Percentiles rank a stretch among this genome's conserved stretches.
These are phyloP conservation scores for Dioctria linearis DNA, from an alignment of 2,888 invertebrate species.

Conservation along the genomic window DNA sequence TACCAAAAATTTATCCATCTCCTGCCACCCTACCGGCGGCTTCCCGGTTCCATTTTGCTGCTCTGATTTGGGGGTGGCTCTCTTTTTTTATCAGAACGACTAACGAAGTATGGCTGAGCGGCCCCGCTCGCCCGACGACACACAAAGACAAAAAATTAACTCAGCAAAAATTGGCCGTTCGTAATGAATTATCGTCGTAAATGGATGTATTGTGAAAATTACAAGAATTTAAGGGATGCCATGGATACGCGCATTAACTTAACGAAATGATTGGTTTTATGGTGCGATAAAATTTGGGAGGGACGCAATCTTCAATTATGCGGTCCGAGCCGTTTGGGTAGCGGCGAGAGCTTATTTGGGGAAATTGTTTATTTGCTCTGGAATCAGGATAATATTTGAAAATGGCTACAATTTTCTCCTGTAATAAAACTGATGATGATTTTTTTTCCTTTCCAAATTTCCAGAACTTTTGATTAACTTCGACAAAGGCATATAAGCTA, in stretches of 20 bases:
- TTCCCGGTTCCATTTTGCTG: not conserved
- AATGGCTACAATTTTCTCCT: not conserved
- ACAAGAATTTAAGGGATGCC: conserved; percentile 47
- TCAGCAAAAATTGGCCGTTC: conserved; percentile 56
- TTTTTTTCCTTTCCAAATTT: too few species aligned
- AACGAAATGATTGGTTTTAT: conserved; percentile 51
- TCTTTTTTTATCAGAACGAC: not conserved
- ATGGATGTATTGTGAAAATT: conserved; percentile 52
- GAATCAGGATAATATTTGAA: conserved; percentile 9
- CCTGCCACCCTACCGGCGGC: not conserved
- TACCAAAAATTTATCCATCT: not conserved
- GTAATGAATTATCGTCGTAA: conserved; percentile 56
- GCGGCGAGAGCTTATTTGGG: conserved; percentile 25
- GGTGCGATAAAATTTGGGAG: conserved; percentile 36
- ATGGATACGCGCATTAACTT: conserved; percentile 52
- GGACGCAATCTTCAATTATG: conserved; percentile 47
- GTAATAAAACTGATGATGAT: too few species aligned
- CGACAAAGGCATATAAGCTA: too few species aligned
- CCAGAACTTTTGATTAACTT: too few species aligned
- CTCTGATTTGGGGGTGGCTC: conserved; percentile 14
- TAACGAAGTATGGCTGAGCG: conserved; percentile 2
- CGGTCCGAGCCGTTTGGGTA: conserved; percentile 25
- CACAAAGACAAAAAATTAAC: conserved; percentile 53
- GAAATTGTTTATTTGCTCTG: conserved; percentile 45
- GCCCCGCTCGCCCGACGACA: conserved; percentile 4